Conservation (phyloP, 92 coral and sea anemone species). For the Muricea muricata region DNA sequence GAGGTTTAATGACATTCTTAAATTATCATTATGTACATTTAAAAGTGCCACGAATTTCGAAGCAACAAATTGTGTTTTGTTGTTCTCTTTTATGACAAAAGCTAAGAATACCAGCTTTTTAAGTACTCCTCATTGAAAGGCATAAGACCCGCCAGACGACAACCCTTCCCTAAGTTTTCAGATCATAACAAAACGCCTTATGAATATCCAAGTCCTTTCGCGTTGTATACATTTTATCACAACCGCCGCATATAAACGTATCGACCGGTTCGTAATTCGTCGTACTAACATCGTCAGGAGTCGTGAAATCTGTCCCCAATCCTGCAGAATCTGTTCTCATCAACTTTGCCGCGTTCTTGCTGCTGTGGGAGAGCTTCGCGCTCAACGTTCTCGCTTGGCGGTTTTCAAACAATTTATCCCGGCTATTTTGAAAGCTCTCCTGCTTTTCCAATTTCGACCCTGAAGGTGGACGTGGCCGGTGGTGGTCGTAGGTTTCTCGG, state of each 20-base stretch:
- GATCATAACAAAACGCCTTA: constrained; percentile 89
- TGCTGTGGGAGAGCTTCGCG: constrained; percentile 84
- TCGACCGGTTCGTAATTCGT: constrained; percentile 77
- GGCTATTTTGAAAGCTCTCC: constrained; percentile 35
- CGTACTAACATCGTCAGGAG: constrained; percentile 59
- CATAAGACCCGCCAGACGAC: too few species aligned
- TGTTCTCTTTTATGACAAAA: too few species aligned
- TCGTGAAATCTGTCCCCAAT: constrained; percentile 27
- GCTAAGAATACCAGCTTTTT: too few species aligned
- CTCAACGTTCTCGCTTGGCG: constrained; percentile 83
- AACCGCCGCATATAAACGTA: constrained; percentile 80
- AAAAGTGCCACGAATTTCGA: too few species aligned
- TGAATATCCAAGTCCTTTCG: constrained; percentile 93
- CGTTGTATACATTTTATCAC: constrained; percentile 88
- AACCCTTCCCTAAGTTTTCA: neutral
- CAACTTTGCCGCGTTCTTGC: constrained; percentile 56
- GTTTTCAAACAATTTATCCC: constrained; percentile 71
- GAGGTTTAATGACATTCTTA: too few species aligned
- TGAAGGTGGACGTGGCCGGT: constrained; percentile 84
- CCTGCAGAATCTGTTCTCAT: constrained; percentile 40
- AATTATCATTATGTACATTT: too few species aligned
- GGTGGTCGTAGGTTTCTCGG: constrained; percentile 70
- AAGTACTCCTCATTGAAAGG: too few species aligned
- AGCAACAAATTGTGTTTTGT: too few species aligned
- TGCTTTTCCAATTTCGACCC: constrained; percentile 78